These are phyloP conservation scores for Elanoides forficatus DNA, from an alignment of 2,113 vertebrate species.

Conservation along the genomic window DNA sequence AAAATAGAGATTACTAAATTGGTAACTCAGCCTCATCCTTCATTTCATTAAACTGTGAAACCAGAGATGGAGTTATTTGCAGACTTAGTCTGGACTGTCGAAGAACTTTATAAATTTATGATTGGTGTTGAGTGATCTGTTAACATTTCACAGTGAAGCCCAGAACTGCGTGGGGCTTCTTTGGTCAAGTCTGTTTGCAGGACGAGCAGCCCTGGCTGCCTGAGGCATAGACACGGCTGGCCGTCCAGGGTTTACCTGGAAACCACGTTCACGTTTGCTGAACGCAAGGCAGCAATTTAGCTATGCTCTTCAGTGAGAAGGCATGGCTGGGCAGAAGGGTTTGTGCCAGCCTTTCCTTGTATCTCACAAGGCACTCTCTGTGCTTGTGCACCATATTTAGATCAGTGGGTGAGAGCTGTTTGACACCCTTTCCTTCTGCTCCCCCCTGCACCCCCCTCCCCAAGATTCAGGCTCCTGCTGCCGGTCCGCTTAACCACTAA, in stretches of 20 bases:
- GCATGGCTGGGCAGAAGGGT: not conserved
- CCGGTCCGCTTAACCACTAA: not conserved
- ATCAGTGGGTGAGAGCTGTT: not conserved
- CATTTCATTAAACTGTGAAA: not conserved
- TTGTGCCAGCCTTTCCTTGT: accelerated
- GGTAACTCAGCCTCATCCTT: not conserved
- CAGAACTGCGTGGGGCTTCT: not conserved
- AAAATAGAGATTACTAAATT: not conserved
- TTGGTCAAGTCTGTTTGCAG: not conserved
- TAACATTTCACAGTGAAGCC: not conserved
- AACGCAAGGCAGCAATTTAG: not conserved
- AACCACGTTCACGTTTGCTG: not conserved
- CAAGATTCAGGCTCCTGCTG: not conserved
- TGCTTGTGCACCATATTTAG: not conserved
- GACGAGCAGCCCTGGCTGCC: not conserved
- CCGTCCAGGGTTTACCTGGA: not conserved
- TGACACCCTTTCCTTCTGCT: not conserved
- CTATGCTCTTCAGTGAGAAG: not conserved
- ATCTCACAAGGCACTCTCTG: not conserved
- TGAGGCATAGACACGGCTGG: accelerated
- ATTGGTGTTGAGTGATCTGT: not conserved
- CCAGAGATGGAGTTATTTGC: not conserved
- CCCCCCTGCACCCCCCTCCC: accelerated
- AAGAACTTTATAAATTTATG: not conserved
- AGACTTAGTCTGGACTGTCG: not conserved